Evolutionary conservation across 2,113 vertebrate genomes (phyloP).

Genomic region (Uropsilus gracilis): DNA sequence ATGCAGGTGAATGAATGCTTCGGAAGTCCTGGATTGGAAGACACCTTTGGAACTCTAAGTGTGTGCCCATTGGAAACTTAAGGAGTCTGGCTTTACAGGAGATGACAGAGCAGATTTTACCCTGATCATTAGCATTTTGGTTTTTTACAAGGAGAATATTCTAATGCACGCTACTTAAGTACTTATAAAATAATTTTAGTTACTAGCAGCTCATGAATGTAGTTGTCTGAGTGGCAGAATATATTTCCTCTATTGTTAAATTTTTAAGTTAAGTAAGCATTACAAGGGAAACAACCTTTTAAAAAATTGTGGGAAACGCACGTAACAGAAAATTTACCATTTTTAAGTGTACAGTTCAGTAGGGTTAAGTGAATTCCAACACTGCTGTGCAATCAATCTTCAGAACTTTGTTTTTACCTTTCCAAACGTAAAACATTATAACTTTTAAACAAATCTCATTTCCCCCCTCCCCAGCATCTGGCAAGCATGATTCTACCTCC

Average conservation of each 20-base stretch:
- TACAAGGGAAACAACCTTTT: neutral
- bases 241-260: neutral
- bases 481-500: neutral
- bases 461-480: neutral
- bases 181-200: neutral
- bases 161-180: neutral
- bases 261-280: conserved; percentile 14
- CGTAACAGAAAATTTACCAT: neutral
- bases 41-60: neutral
- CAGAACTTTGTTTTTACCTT: neutral
- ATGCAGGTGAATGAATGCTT: neutral
- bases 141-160: neutral
- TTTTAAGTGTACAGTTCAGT: neutral
- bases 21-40: neutral
- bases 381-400: neutral
- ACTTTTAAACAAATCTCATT: neutral
- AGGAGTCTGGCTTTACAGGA: neutral
- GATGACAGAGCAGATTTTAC: neutral
- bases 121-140: neutral
- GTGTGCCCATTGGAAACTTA: neutral
- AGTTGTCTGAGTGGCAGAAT: neutral
- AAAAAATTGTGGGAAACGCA: neutral
- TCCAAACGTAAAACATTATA: neutral
- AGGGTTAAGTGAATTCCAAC: neutral
- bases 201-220: neutral